A percentile compares a stretch with the other conserved stretches of the same genome.
Conservation (phyloP, 2,797 vertebrate genomes). For the Sebastes oblongus region DNA sequence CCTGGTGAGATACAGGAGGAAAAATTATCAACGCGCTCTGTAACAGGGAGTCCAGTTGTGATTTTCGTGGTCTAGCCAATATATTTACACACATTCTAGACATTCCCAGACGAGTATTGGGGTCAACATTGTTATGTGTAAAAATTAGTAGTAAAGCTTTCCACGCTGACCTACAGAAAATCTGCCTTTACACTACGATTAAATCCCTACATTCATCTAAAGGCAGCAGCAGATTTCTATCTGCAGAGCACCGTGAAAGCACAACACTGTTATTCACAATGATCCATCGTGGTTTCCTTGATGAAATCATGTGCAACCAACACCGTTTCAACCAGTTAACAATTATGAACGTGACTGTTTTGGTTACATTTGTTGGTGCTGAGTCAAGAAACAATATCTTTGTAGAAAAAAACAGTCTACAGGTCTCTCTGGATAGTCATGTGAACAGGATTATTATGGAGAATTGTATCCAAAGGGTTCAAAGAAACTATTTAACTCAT, state of each 20-base stretch:
- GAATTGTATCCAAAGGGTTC: neutral
- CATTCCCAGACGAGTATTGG: neutral
- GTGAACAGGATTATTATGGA: neutral
- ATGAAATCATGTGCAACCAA: neutral
- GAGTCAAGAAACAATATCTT: neutral
- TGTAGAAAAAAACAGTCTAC: neutral
- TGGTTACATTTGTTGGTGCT: neutral
- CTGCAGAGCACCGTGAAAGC: neutral
- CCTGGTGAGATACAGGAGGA: neutral
- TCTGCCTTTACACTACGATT: neutral
- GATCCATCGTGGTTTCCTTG: conserved; percentile 8
- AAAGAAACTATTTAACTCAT: neutral
- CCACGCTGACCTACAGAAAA: neutral
- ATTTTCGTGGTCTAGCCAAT: neutral
- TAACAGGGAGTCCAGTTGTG: neutral
- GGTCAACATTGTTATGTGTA: neutral
- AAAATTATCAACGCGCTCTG: neutral
- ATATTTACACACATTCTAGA: neutral
- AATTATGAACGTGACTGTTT: neutral
- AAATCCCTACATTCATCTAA: neutral
- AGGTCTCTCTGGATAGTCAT: neutral
- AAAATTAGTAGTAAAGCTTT: neutral
- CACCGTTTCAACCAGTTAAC: neutral
- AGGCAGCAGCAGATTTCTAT: neutral
- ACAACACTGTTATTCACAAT: neutral